Base-by-base conservation (phyloP, 2,888 invertebrate genomes). In the Gastrophysa polygoni region DNA sequence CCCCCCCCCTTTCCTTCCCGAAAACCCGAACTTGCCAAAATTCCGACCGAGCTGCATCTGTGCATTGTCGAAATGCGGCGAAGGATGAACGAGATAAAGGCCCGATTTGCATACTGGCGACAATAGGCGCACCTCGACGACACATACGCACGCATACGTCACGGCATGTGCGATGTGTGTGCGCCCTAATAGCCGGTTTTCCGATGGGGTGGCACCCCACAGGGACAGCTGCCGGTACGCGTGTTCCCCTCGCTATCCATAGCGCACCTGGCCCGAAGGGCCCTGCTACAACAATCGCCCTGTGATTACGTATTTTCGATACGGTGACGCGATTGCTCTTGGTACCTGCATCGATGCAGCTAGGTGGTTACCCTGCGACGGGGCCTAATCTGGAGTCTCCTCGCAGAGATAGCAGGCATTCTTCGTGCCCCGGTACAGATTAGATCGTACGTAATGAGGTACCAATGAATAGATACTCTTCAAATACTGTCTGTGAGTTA, bases 81-180 rank as follows among this genome's bases (percentile, higher is more conserved):
- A 3, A 38, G 14, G 3, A 11, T 32, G 32, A 32, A 32, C 11
- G 11, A 11, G 10, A 32, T 2, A 14, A 38, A 6, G 11, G 38
- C 38, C 14, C 38, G 38, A 38, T 38, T 38, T 38, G 38, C 38
- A 38, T 38, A 38, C 14, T 38, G 10, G 14, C 38, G 38, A 38
- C 14, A 38, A 38, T 38, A 38, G 38, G 24, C 55, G 64, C 64
- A 74, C 59, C 59, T 74, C 76, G 74, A 75, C 75, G 76, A 75
- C 75, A 76, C 75, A 75, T 74, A 75, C 71, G 72, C 71, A 66
- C 66, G 70, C 75, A 71, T 75, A 77, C 78, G 77, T 76, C 77
- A 76, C 73, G 77, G 77, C 78, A 78, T 78, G 77, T 77, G 24
- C 7, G 24, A 24, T 24, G 24, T 24, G 24, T 24, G 24, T 24